Conservation (phyloP, 2,888 invertebrate species). For the Pandemis heparana region DNA sequence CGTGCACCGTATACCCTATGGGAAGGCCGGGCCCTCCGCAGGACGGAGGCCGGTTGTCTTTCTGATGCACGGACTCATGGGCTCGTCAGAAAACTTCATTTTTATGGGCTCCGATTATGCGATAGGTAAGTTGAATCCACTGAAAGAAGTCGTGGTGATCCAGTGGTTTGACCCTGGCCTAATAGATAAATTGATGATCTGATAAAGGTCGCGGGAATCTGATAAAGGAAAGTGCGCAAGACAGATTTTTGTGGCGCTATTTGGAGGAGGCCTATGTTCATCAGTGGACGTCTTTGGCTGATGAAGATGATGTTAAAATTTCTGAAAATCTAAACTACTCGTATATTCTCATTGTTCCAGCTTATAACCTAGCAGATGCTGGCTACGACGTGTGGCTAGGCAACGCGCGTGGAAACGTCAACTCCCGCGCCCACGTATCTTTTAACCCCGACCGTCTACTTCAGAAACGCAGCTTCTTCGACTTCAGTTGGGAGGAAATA, state of each 20-base stretch:
- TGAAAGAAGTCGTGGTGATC: not conserved
- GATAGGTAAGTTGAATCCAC: conserved; percentile 54
- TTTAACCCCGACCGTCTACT: conserved; percentile 39
- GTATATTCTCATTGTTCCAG: conserved; percentile 39
- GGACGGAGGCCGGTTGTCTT: conserved; percentile 60
- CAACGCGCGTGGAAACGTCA: conserved; percentile 88
- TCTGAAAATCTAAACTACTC: not conserved
- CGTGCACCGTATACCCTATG: conserved; percentile 66
- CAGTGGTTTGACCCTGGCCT: no score
- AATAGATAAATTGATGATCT: no score
- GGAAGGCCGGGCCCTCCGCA: conserved; percentile 44
- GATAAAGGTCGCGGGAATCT: no score
- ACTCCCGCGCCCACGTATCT: conserved; percentile 62
- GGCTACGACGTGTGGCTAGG: conserved; percentile 90
- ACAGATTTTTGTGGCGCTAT: no score
- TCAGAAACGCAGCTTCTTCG: conserved; percentile 46
- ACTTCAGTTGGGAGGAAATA: conserved; percentile 53
- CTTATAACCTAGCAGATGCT: conserved; percentile 77
- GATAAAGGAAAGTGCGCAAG: no score
- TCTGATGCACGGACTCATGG: conserved; percentile 65
- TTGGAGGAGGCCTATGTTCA: no score
- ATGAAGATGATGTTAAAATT: not conserved
- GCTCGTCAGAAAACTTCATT: conserved; percentile 56
- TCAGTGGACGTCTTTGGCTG: no score
- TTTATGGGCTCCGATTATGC: conserved; percentile 56